Conservation (phyloP, 2,113 vertebrate species). For the Brevimyrus niger region DNA sequence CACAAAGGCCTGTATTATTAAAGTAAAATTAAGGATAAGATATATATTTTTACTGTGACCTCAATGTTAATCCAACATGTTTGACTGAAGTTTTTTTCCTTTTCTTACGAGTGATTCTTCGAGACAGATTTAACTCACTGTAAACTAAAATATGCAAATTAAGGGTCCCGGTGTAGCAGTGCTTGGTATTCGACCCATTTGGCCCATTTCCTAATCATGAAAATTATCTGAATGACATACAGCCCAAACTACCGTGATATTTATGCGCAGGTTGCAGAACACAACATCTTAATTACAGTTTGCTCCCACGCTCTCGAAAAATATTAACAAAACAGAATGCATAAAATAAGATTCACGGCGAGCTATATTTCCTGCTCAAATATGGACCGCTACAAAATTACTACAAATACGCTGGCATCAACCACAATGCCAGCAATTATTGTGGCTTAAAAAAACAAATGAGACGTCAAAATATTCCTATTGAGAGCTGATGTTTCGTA, state of each 20-base stretch:
- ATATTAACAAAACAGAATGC: neutral
- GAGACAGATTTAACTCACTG: neutral
- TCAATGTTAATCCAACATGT: neutral
- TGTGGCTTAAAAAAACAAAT: neutral
- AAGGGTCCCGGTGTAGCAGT: neutral
- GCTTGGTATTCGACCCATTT: neutral
- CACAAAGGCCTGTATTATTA: neutral
- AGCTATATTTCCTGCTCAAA: neutral
- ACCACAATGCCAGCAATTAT: neutral
- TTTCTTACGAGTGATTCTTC: neutral
- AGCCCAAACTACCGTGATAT: neutral
- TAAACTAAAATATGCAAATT: constrained; percentile 5
- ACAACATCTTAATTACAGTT: neutral
- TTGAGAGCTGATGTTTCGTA: neutral
- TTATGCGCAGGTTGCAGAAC: neutral
- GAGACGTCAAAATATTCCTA: neutral
- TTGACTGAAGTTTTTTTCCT: neutral
- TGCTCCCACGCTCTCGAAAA: neutral
- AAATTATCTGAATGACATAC: neutral
- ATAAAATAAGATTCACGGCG: neutral
- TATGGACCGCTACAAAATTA: neutral
- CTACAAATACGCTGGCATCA: neutral
- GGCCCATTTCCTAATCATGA: neutral
- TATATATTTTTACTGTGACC: constrained; percentile 1
- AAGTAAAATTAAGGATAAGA: neutral